Base-by-base conservation (phyloP, 2,888 invertebrate species). In the Eustalomyia histrio region DNA sequence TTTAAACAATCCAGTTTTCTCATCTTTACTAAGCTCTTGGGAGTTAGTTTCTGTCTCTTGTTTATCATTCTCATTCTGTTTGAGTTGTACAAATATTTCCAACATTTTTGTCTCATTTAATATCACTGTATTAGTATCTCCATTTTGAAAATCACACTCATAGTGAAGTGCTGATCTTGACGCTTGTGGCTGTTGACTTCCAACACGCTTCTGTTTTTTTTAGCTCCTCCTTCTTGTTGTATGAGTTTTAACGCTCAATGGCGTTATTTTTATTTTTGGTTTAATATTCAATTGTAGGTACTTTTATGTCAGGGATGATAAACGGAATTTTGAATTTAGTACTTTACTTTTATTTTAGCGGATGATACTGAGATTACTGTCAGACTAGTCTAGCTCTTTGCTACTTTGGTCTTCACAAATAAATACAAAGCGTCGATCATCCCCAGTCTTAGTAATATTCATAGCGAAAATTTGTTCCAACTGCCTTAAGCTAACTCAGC, bases 141-240 rank as follows among this genome's bases (percentile, higher is more conserved):
- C 89, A 89, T 89, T 89, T 89, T 89, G 87, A 87, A 88, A 86
- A 85, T 85, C 83, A 84, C 86, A 85, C 86, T 84, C 84, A 74
- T 80, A 76, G 50, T 82, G 85, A 80, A 82, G 85, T 84, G 85
- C 58, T 80, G 84, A 85, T 83, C 83, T 85, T 85, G 82, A 85
- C 85, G 85, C 85, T 85, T 84, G 82, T 76, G 83, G 84, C 84
- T 86, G 85, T 85, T 84, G 84, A 84, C 84, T 85, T 82, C 72
- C 84, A 80, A 84, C 85, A 85, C 83, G 78, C 85, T 72, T 78
- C 83, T 72, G 72, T 79, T 69, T 72, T 9, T 69, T 50, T 68
- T 82, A 72, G 82, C 85, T 86, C 86, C 86, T 85, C 87, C 85
- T 75, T 68, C 71, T 63, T 63, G 55, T 69, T 72, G 43, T 43